These are phyloP conservation scores for Chrysomela aeneicollis DNA, from an alignment of 2,888 invertebrate species.

Conservation along the genomic window DNA sequence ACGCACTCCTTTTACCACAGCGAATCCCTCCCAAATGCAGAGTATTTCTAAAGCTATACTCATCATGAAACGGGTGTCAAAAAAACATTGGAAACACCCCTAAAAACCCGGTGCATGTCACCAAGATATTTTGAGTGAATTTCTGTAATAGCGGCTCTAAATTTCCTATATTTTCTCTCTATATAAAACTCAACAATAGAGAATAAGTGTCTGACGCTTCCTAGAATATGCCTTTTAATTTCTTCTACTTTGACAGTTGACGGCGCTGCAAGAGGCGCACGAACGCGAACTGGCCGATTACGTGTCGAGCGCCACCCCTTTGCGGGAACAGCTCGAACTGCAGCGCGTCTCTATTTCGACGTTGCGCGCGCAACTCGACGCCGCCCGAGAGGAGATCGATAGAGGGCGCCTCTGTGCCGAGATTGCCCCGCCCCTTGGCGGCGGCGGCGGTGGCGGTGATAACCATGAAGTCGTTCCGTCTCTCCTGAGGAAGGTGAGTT, in stretches of 20 bases:
- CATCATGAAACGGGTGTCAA: no score
- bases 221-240: no score
- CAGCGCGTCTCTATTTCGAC: constrained; percentile 67
- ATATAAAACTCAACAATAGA: no score
- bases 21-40: no score
- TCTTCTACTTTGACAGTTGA: constrained; percentile 67
- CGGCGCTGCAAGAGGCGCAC: constrained; percentile 76
- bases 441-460: constrained; percentile 27
- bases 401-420: constrained; percentile 62
- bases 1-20: no score
- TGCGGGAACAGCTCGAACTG: constrained; percentile 68
- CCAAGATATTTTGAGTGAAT: no score
- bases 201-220: no score
- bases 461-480: constrained; percentile 42
- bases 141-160: no score
- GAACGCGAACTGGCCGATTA: constrained; percentile 75
- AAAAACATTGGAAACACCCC: no score
- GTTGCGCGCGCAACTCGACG: constrained; percentile 56
- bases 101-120: no score
- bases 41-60: no score
- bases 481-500: constrained; percentile 52
- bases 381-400: constrained; percentile 64
- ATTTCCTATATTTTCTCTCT: no score
- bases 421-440: constrained; percentile 37
- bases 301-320: constrained; percentile 67